Evolutionary conservation across 2,113 vertebrate genomes (phyloP), one percentile per base, ranked within the genome.

Genomic region (Lepisosteus osseus): DNA sequence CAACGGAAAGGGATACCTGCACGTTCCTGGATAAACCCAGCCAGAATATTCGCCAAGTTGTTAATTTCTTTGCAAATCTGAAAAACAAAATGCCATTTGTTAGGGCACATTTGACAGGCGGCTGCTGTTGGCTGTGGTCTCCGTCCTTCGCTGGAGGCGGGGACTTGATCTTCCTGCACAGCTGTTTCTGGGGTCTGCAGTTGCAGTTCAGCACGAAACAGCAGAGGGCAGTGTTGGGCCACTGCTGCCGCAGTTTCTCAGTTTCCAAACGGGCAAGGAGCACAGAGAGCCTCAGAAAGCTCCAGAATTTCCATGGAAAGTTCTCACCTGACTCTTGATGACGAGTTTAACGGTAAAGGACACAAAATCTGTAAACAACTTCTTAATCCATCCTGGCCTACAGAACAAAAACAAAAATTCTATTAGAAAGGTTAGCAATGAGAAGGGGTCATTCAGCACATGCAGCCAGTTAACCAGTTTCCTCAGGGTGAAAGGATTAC

Each of bases 51-150:
- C 69, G 94, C 83, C 72, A 93, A 80, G 67, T 86, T 85, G 81
- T 91, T 93, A 65, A 96, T 95, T 86, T 98, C 95, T 3, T 92
- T 92, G 83, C 95, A 97, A 68, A 96, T 93, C 96, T 97, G 79
- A 70, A 40, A 7, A 2, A 4, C 7, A 29, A 29, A 29, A 29
- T 29, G 29, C 29, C 29, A 29, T 29, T 29, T 29, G 29, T 29
- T 29, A 29, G 29, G 29, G 29, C 29, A 29, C 29, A 29, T 29
- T 29, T 29, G 29, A 29, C 29, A 29, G 29, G 29, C 29, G 29
- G 29, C 29, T 29, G 29, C 29, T 29, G 29, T 29, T 29, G 29
- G 29, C 29, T 29, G 29, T 29, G 29, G 29, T 29, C 29, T 29
- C 29, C 29, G 29, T 29, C 29, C 29, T 29, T 29, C 29, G 29